Conservation (phyloP, 1,140 invertebrate species). For the Stegodyphus dumicola region DNA sequence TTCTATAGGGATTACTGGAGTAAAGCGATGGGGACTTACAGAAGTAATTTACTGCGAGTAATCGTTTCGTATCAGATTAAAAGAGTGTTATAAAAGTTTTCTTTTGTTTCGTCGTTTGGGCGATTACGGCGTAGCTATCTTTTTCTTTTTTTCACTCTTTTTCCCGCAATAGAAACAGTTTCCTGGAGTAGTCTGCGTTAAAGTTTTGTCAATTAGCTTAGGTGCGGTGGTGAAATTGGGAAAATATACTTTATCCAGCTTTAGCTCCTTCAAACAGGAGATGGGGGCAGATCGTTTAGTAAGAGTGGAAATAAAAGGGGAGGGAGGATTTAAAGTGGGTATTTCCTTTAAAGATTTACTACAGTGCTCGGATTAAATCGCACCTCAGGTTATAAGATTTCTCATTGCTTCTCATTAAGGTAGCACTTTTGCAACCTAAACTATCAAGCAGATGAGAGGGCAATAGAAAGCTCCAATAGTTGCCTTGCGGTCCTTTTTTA, state of each 20-base stretch:
- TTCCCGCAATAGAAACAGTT: slow-evolving; percentile 20
- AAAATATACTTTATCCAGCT: neutral
- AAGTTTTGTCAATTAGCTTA: slow-evolving; percentile 49
- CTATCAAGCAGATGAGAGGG: too few relatives aligned
- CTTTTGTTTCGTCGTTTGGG: slow-evolving; percentile 37
- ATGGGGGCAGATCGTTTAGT: too few relatives aligned
- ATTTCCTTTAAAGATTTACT: too few relatives aligned
- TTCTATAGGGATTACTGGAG: slow-evolving; percentile 42
- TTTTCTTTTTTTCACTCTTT: slow-evolving; percentile 19
- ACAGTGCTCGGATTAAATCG: too few relatives aligned
- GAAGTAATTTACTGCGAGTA: slow-evolving; percentile 52
- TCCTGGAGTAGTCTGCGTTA: slow-evolving; percentile 26
- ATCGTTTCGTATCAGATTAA: slow-evolving; percentile 56
- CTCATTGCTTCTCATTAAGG: too few relatives aligned
- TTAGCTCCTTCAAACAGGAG: neutral
- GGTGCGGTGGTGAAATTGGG: slow-evolving; percentile 25
- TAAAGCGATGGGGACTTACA: slow-evolving; percentile 47
- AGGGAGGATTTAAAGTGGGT: too few relatives aligned
- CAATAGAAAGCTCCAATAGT: too few relatives aligned
- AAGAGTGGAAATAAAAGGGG: too few relatives aligned
- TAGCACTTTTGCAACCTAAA: too few relatives aligned
- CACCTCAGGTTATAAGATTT: too few relatives aligned
- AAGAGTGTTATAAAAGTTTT: slow-evolving; percentile 57
- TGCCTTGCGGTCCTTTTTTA: too few relatives aligned
- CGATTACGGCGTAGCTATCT: slow-evolving; percentile 12